These are phyloP conservation scores for Cyanistes caeruleus DNA, from an alignment of 2,113 vertebrate species.

Conservation along the genomic window DNA sequence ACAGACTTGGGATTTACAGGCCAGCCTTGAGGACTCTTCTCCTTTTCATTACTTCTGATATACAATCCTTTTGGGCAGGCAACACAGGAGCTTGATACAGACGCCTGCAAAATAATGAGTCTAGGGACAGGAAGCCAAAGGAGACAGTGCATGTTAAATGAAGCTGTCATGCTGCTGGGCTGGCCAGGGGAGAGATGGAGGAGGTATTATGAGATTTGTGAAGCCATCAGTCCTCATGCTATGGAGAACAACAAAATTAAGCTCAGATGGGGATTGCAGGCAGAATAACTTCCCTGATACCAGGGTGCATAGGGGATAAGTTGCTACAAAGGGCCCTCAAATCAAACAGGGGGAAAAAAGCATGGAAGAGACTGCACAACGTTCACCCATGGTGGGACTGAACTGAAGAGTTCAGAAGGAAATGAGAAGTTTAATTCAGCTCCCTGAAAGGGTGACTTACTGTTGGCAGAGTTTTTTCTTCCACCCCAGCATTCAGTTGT, in stretches of 20 bases:
- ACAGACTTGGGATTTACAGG: background rate
- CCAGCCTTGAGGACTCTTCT: background rate
- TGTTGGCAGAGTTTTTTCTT: background rate
- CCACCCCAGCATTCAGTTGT: background rate
- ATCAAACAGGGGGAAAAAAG: background rate
- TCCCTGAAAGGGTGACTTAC: background rate
- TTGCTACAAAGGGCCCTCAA: background rate
- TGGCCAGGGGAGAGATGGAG: background rate
- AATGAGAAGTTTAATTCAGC: background rate
- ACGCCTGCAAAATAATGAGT: background rate
- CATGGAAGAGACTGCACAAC: background rate
- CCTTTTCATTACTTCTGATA: background rate
- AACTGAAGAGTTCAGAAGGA: background rate
- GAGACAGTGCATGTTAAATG: rapidly evolving
- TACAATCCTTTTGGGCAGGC: background rate
- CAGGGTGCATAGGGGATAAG: background rate
- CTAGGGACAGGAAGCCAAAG: conserved; percentile 26
- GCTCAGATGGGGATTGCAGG: background rate
- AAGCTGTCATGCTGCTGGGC: background rate
- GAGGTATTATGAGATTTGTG: background rate
- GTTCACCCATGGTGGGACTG: background rate
- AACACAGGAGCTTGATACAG: background rate
- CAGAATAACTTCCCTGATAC: background rate
- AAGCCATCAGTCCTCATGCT: background rate
- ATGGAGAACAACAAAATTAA: background rate